phyloP scores from a whole-genome alignment of 37 sponge, comb jelly and placozoan species.

The Hexactinellida sp. region DNA sequence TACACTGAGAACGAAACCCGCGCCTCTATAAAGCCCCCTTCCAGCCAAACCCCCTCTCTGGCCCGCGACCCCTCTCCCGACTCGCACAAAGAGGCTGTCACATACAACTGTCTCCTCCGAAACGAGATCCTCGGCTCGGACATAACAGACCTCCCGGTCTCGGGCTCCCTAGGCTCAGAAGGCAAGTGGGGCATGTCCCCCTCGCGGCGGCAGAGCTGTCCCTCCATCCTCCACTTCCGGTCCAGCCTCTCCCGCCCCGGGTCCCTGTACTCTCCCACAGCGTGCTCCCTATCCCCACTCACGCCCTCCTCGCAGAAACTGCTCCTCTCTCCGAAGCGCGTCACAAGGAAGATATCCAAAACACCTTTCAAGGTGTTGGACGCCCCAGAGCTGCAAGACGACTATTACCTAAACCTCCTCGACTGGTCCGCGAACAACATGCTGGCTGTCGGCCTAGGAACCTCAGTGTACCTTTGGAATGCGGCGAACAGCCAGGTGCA shows the following conservation, averaged over 20 bases:
- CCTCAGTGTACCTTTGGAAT: slow-evolving; percentile 91
- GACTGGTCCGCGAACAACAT: slow-evolving; percentile 86
- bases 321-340: not conserved
- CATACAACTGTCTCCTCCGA: slow-evolving; percentile 40
- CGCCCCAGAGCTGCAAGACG: slow-evolving; percentile 94
- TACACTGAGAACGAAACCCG: not conserved
- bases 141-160: slow-evolving; percentile 44
- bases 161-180: not conserved
- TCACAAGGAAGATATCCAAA: slow-evolving; percentile 70
- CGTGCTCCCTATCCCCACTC: not conserved
- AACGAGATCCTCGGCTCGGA: slow-evolving; percentile 45
- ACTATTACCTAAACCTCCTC: slow-evolving; percentile 93
- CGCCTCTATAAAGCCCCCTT: not conserved
- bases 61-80: not conserved
- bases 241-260: slow-evolving; percentile 18
- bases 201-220: not conserved
- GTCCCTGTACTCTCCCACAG: not conserved
- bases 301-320: not conserved
- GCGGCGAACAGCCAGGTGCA: slow-evolving; percentile 70
- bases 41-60: not conserved
- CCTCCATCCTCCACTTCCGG: not conserved
- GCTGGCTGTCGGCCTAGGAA: slow-evolving; percentile 77
- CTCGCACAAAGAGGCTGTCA: slow-evolving; percentile 29
- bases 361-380: slow-evolving; percentile 88
- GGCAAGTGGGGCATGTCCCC: not conserved